A percentile compares a stretch with the other conserved stretches of the same genome.
Evolutionary conservation across 2,113 vertebrate genomes (phyloP).

Genomic region (Bubalus kerabau): DNA sequence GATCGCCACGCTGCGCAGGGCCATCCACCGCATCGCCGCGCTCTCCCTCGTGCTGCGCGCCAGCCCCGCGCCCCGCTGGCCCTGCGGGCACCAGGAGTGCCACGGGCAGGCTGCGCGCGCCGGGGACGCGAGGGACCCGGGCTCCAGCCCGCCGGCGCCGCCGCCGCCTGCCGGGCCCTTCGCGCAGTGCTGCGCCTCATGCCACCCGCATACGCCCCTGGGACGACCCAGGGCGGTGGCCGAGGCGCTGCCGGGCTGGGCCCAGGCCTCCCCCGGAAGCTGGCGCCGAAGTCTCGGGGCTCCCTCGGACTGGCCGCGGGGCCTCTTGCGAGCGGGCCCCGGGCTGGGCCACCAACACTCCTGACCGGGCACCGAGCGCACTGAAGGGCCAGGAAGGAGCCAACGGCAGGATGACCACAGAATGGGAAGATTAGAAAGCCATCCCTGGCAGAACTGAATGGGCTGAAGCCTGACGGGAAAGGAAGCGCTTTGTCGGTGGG

Average conservation of each 20-base stretch:
- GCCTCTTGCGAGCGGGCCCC: slow-evolving; percentile 68
- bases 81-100: slow-evolving; percentile 86
- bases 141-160: not conserved
- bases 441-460: not conserved
- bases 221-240: slow-evolving; percentile 37
- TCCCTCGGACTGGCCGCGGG: slow-evolving; percentile 74
- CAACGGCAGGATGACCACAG: not conserved
- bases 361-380: slow-evolving; percentile 62
- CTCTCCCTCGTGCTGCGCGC: slow-evolving; percentile 88
- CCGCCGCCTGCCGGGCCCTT: not conserved
- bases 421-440: not conserved
- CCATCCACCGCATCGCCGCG: slow-evolving; percentile 91
- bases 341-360: slow-evolving; percentile 75
- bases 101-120: not conserved
- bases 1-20: slow-evolving; percentile 93
- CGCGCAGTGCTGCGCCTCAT: slow-evolving; percentile 25
- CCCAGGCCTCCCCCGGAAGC: not conserved
- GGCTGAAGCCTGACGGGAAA: not conserved
- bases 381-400: not conserved
- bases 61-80: slow-evolving; percentile 58
- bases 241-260: not conserved
- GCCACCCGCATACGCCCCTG: slow-evolving; percentile 25
- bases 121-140: fast-evolving
- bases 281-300: slow-evolving; percentile 63
- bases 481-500: not conserved